Conservation (phyloP, 2,888 invertebrate species). For the Linnaemya tessellans region DNA sequence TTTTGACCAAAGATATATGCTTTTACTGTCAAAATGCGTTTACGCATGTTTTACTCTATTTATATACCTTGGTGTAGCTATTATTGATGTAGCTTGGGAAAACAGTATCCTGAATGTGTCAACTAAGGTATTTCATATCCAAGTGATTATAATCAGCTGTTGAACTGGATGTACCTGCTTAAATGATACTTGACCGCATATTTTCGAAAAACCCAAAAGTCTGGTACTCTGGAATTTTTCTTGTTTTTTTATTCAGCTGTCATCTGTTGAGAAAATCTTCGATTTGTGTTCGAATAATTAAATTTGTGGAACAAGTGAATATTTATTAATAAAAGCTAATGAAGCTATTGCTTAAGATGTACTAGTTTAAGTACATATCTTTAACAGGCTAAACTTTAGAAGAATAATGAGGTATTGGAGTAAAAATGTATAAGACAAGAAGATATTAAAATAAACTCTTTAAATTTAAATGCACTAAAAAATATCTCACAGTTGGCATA, state of each 20-base stretch:
- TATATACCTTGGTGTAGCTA: too few species aligned
- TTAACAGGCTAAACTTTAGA: not conserved
- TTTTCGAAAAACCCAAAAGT: not conserved
- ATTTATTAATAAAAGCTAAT: not conserved
- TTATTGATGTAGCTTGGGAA: too few species aligned
- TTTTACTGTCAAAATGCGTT: too few species aligned
- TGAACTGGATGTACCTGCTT: too few species aligned
- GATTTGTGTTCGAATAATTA: slow-evolving; percentile 51
- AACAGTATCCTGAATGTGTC: too few species aligned
- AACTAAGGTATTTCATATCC: too few species aligned
- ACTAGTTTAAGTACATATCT: not conserved
- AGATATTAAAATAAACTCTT: slow-evolving; percentile 8
- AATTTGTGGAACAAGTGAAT: slow-evolving; percentile 33
- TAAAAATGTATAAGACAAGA: slow-evolving; percentile 12
- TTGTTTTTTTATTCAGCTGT: slow-evolving; percentile 39
- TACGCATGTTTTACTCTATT: too few species aligned
- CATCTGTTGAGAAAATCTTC: slow-evolving; percentile 50
- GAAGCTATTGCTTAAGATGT: not conserved
- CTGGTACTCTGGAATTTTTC: slow-evolving; percentile 11
- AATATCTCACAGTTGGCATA: too few species aligned
- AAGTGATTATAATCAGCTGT: too few species aligned
- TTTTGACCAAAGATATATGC: too few species aligned
- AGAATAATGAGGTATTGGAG: not conserved
- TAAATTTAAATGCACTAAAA: not conserved
- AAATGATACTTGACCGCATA: too few species aligned